Evolutionary conservation across 2,888 invertebrate species (phyloP).

Genomic region (Mamestra brassicae): DNA sequence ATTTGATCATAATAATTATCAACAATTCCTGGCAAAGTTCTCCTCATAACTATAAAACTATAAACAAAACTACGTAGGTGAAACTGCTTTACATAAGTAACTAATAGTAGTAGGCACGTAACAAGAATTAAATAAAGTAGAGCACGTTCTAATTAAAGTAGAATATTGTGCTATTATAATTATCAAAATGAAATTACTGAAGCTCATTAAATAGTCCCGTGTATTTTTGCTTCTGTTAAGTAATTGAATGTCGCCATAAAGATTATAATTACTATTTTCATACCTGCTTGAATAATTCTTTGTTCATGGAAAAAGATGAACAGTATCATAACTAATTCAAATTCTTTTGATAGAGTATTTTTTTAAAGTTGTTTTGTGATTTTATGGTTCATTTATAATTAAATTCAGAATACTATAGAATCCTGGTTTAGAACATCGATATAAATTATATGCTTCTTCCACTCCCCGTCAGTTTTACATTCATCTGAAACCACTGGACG

Average conservation of each 20-base stretch:
- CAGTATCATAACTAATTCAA: not conserved
- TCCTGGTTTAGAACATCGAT: not conserved
- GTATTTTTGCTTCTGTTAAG: conserved; percentile 50
- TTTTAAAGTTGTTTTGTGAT: no score
- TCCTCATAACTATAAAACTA: conserved; percentile 11
- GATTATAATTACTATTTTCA: conserved; percentile 47
- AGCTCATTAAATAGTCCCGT: conserved; percentile 33
- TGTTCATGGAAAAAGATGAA: not conserved
- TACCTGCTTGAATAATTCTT: conserved; percentile 8
- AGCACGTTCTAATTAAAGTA: conserved; percentile 46
- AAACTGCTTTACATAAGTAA: conserved; percentile 1
- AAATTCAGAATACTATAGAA: not conserved
- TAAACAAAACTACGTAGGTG: conserved; percentile 3
- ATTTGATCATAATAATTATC: conserved; percentile 20
- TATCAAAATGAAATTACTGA: conserved; percentile 55
- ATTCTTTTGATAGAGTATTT: not conserved
- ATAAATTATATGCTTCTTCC: conserved; percentile 4
- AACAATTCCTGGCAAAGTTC: conserved; percentile 9
- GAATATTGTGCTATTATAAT: conserved; percentile 46
- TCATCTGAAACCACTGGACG: conserved; percentile 45
- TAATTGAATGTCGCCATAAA: conserved; percentile 48
- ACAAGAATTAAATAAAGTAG: conserved; percentile 46
- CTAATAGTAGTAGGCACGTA: conserved; percentile 12
- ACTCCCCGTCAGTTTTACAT: conserved; percentile 43
- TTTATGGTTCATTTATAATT: not conserved